Base-by-base conservation (phyloP, 2,888 invertebrate species). In the Bellardia pandia region DNA sequence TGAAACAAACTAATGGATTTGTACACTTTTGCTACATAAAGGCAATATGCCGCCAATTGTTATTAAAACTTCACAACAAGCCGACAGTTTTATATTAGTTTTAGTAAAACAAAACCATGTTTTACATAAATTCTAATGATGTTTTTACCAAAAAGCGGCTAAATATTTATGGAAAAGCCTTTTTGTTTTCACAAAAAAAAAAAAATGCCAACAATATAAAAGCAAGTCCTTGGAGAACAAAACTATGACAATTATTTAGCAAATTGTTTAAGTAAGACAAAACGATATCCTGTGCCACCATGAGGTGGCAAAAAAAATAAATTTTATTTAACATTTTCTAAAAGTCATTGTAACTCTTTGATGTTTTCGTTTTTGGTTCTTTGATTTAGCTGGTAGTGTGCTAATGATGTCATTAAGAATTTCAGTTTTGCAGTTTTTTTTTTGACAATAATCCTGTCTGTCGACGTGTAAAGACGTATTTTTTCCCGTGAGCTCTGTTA, bases 351-450 rank as follows among this genome's bases (percentile, higher is more conserved):
- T 72, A 87, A 69, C 87, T 84, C 87, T 87, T 87, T 87, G 85
- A 85, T 71, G 78, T 85, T 40, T 79, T 68, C 74, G 53, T 42
- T 51, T 30, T 6, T 60, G 16, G 23, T 68, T 45, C n/a, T 45
- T 74, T 64, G 33, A 48, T 48, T 33, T 48, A 33, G 45, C 60
- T 53, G 51, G 68, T 62, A 72, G 40, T 53, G 60, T 56, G 85
- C 88, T 88, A 88, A 88, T 88, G 88, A 88, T 88, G 83, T 86
- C 88, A 88, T 86, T 86, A 87, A 87, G 69, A 84, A 45, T 77
- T 64, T 62, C n/a, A 30, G 40, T 45, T 58, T 45, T n/a, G n/a
- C n/a, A n/a, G n/a, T n/a, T n/a, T 14, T 51, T 74, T n/a, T 14
- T 37, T 64, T 40, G 62, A 23, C 16, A 53, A 62, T n/a, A n/a